Percentiles rank a stretch among this genome's conserved stretches.
Conservation (phyloP, 2,113 vertebrate genomes). For the Platysteira castanea region DNA sequence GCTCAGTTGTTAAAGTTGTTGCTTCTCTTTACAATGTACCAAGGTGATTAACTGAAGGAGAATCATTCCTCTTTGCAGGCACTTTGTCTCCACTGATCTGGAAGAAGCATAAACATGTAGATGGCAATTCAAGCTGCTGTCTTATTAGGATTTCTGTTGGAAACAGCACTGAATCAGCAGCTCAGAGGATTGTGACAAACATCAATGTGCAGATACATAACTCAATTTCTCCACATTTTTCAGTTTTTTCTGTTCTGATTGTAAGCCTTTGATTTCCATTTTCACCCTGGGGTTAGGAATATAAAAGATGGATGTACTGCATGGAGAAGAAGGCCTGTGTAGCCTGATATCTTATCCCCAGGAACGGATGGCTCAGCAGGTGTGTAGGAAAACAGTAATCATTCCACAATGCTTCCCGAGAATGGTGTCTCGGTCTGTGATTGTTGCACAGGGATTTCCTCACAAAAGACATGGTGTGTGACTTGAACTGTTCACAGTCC, state of each 20-base stretch:
- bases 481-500: not conserved
- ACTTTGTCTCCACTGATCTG: not conserved
- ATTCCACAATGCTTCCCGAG: not conserved
- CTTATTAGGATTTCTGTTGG: not conserved
- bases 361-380: not conserved
- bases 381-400: not conserved
- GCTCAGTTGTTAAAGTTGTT: not conserved
- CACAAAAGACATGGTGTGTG: not conserved
- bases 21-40: not conserved
- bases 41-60: not conserved
- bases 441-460: not conserved
- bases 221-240: not conserved
- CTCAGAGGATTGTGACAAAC: not conserved
- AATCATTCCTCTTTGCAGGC: not conserved
- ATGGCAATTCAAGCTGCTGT: not conserved
- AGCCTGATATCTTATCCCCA: not conserved
- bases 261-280: not conserved
- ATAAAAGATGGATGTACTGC: not conserved
- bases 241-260: not conserved
- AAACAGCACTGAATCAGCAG: not conserved
- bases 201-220: rapidly evolving
- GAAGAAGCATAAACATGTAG: not conserved
- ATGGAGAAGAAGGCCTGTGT: not conserved
- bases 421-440: not conserved
- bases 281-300: not conserved